Evolutionary conservation across 2,888 invertebrate species (phyloP), one percentile per base, ranked within the genome.

Genomic region (Philaethria dido): DNA sequence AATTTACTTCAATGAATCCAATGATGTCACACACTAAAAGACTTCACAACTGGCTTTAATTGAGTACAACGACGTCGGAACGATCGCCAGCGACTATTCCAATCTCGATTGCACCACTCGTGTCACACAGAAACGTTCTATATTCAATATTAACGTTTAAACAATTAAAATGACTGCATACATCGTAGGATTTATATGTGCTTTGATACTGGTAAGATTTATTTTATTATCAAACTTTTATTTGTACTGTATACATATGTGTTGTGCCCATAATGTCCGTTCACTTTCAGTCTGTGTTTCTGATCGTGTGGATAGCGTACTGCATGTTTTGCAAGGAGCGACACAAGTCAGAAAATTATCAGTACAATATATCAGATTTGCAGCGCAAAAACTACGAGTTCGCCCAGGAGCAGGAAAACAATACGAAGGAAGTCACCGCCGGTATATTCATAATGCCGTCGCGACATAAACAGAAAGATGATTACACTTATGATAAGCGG

Each of bases 1-100:
- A 42, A 57, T 57, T 57, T 75, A 76, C 78, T 80, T 76, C 80
- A 82, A 85, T 82, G 78, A 77, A 76, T 77, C 76, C 74, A 79
- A 82, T 90, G 91, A 90, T 89, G 89, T 91, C 91, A 92, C 82
- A 75, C 72, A 73, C 81, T 81, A 83, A 85, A 85, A 81, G 81
- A 82, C 78, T 75, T 62, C 74, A 78, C 78, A 76, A 82, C 80
- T 83, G 83, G 73, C 82, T 83, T 82, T 89, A 92, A 92, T 92
- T 92, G 89, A 87, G 80, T 78, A 80, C 79, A 67, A 65, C 75
- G 76, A 63, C 73, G 77, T 73, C 77, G 77, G 81, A 76, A 77
- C 79, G 80, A 77, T 78, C 81, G 82, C 66, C 77, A 75, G 75
- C 76, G 79, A 78, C 82, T 84, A 81, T 83, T 75, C 74, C 83